These are phyloP conservation scores for Tanytarsus gracilentus DNA, from an alignment of 2,888 invertebrate species.

Conservation along the genomic window DNA sequence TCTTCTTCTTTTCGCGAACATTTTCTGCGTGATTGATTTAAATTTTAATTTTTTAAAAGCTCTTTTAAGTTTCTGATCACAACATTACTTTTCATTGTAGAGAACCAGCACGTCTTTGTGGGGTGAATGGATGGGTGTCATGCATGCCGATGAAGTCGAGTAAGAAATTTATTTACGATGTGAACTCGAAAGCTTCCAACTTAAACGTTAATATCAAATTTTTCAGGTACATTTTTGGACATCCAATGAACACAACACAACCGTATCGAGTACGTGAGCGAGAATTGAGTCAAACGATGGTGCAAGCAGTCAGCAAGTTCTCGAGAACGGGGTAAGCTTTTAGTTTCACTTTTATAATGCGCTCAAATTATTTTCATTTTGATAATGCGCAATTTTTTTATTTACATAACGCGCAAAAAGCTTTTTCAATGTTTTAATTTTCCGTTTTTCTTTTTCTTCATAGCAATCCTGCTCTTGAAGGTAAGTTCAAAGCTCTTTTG, in stretches of 20 bases:
- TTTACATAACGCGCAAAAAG: background rate
- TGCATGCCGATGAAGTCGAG: conserved; percentile 97
- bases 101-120: conserved; percentile 85
- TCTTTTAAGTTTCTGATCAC: background rate
- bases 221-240: conserved; percentile 95
- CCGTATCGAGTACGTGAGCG: conserved; percentile 80
- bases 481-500: conserved; percentile 34
- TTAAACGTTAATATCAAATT: conserved; percentile 81
- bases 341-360: background rate
- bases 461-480: conserved; percentile 37
- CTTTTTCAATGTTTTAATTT: background rate
- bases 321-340: conserved; percentile 81
- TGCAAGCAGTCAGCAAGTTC: conserved; percentile 87
- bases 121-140: conserved; percentile 99
- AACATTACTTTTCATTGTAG: conserved; percentile 47
- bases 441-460: conserved; percentile 1
- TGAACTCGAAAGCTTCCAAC: background rate
- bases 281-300: conserved; percentile 81
- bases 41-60: background rate
- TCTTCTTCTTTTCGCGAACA: no score
- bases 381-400: background rate
- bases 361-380: background rate
- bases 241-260: conserved; percentile 79
- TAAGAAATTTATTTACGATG: no score
- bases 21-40: no score